A percentile compares a stretch with the other conserved stretches of the same genome.
These are phyloP conservation scores for Sula dactylatra DNA, from an alignment of 2,113 vertebrate species.

Conservation along the genomic window DNA sequence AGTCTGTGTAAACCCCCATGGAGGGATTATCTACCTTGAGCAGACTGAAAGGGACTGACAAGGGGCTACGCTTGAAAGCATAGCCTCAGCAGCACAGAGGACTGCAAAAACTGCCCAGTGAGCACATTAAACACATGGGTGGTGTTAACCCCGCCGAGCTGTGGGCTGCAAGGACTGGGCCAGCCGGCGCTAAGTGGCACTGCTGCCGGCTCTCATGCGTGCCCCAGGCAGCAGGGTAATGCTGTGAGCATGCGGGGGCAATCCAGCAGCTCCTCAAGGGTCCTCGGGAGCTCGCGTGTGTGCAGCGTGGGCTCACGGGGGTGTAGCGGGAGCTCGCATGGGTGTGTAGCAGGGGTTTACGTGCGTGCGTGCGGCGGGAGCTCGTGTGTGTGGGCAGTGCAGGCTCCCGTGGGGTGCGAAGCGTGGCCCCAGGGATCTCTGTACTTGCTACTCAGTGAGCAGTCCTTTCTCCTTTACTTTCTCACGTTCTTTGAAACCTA, in stretches of 20 bases:
- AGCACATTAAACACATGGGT: fast-evolving
- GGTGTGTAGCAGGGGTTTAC: fast-evolving
- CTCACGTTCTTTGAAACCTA: background rate
- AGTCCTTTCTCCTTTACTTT: background rate
- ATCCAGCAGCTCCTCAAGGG: background rate
- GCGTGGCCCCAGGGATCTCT: background rate
- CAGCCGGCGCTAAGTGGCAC: fast-evolving
- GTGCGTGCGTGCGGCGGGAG: fast-evolving
- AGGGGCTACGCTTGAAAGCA: fast-evolving
- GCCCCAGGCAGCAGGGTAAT: background rate
- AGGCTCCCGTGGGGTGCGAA: background rate
- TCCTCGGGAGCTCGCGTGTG: fast-evolving
- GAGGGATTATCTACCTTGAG: background rate
- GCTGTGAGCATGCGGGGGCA: fast-evolving
- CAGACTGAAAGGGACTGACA: background rate
- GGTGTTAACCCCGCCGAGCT: fast-evolving
- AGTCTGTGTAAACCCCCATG: fast-evolving
- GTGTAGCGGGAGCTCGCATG: fast-evolving
- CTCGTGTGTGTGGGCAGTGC: fast-evolving
- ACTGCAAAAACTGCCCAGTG: fast-evolving
- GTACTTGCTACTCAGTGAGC: background rate
- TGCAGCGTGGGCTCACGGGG: fast-evolving
- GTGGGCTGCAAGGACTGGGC: fast-evolving
- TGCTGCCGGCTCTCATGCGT: fast-evolving
- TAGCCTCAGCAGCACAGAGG: background rate